phyloP scores from a whole-genome alignment of 2,113 vertebrate species.

The Mormoops blainvillei region DNA sequence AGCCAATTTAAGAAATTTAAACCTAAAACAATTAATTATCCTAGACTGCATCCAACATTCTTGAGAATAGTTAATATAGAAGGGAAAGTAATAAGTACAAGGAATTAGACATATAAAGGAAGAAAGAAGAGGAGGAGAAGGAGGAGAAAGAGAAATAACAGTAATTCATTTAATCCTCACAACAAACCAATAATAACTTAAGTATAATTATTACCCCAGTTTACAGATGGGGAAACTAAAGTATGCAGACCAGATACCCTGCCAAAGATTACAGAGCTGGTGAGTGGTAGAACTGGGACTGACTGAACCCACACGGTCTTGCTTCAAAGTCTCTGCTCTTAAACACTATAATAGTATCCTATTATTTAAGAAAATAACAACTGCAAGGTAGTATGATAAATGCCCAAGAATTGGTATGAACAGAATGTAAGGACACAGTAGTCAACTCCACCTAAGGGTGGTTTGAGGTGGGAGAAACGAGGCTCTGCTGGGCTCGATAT shows the following conservation, averaged over 20 bases:
- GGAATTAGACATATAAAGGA: not conserved
- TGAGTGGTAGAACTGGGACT: not conserved
- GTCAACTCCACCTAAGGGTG: not conserved
- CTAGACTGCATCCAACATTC: not conserved
- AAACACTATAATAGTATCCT: not conserved
- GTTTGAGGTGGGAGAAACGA: not conserved
- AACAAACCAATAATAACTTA: not conserved
- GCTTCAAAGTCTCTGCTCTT: not conserved
- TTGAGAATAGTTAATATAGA: not conserved
- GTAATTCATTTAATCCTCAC: not conserved
- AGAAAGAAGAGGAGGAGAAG: not conserved
- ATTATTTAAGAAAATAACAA: not conserved
- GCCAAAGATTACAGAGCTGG: not conserved
- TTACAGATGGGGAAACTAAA: not conserved
- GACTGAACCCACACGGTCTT: not conserved
- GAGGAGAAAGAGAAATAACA: not conserved
- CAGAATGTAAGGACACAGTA: not conserved
- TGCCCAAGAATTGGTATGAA: not conserved
- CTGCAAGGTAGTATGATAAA: not conserved
- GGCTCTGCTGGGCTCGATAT: not conserved
- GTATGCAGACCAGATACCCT: not conserved
- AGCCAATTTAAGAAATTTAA: not conserved
- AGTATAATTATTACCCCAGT: not conserved
- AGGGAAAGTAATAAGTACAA: not conserved
- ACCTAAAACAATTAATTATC: not conserved